phyloP scores from a whole-genome alignment of 92 coral and sea anemone genomes.

The Zoanthus sociatus region DNA sequence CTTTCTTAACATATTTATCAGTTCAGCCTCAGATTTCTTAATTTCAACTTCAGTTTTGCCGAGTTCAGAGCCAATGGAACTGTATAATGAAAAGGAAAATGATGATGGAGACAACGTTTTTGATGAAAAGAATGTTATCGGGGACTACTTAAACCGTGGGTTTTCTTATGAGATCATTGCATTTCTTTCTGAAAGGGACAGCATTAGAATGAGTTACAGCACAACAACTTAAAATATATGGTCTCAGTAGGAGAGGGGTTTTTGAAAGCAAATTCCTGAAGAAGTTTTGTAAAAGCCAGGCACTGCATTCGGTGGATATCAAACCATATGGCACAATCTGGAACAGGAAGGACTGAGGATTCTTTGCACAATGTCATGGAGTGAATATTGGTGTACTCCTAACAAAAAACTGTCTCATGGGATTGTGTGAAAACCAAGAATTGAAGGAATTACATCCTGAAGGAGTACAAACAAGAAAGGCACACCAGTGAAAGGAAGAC shows the following conservation, averaged over 20 bases:
- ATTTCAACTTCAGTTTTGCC: slow-evolving; percentile 15
- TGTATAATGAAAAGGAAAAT: not conserved
- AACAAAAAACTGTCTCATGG: too few species aligned
- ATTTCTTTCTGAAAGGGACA: slow-evolving; percentile 17
- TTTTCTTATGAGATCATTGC: slow-evolving; percentile 13
- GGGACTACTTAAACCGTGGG: slow-evolving; percentile 17
- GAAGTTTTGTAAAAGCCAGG: slow-evolving; percentile 28
- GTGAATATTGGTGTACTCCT: too few species aligned
- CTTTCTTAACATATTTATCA: too few species aligned
- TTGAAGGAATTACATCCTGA: slow-evolving; percentile 51
- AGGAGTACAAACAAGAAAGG: slow-evolving; percentile 26
- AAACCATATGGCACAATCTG: slow-evolving; percentile 68
- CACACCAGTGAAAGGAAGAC: slow-evolving; percentile 42
- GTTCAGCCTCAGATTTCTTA: not conserved
- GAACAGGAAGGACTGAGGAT: slow-evolving; percentile 61
- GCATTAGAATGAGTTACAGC: not conserved
- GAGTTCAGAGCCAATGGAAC: not conserved
- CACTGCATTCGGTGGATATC: slow-evolving; percentile 64
- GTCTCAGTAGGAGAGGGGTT: slow-evolving; percentile 13
- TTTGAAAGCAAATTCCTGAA: not conserved
- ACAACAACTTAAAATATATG: not conserved
- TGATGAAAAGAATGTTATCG: slow-evolving; percentile 1
- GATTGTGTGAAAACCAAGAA: too few species aligned
- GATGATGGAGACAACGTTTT: slow-evolving; percentile 18
- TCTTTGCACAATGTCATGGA: too few species aligned